Evolutionary conservation across 2,113 vertebrate genomes (phyloP).

Genomic region (Melanocharis versteri): DNA sequence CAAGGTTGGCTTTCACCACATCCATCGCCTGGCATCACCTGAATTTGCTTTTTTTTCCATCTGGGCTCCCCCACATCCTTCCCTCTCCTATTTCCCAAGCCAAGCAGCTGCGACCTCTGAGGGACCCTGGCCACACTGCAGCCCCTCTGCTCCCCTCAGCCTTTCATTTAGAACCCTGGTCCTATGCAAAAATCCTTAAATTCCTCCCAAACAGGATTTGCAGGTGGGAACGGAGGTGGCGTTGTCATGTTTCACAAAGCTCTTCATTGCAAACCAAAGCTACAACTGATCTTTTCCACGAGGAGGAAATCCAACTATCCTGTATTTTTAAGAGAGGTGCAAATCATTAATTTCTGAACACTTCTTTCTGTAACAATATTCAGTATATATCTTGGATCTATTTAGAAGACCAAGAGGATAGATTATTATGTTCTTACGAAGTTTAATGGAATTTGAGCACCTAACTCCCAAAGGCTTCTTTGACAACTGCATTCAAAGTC

Average conservation of each 20-base stretch:
- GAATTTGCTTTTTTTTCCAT: neutral
- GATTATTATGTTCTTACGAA: neutral
- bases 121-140: neutral
- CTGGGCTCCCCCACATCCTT: rapidly evolving
- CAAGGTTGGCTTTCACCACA: neutral
- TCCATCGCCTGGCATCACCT: neutral
- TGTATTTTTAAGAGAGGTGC: neutral
- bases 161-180: neutral
- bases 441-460: neutral
- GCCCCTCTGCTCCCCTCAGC: neutral
- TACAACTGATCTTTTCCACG: neutral
- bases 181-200: neutral
- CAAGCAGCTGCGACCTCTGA: neutral
- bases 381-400: neutral
- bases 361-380: neutral
- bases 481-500: neutral
- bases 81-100: neutral
- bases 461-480: neutral
- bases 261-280: neutral
- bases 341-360: neutral
- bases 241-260: rapidly evolving
- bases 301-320: neutral
- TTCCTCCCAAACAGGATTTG: neutral
- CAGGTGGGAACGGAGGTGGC: neutral
- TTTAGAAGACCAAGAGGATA: neutral